Conservation (phyloP, 1,140 invertebrate genomes). For the Zaprionus ornatus region DNA sequence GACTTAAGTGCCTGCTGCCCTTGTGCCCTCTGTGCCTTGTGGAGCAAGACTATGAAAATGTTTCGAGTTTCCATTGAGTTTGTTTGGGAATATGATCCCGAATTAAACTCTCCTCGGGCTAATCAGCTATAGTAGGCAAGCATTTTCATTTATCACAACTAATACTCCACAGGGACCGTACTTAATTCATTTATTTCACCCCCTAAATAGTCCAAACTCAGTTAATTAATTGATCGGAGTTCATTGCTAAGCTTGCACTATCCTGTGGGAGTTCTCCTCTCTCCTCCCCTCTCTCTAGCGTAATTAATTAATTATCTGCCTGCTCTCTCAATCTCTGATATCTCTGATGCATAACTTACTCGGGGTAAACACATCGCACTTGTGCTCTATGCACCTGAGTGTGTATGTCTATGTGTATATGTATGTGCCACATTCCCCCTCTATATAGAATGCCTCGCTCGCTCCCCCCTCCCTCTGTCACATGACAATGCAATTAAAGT, state of each 20-base stretch:
- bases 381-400: slow-evolving; percentile 2
- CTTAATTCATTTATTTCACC: not conserved
- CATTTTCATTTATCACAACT: not conserved
- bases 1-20: not conserved
- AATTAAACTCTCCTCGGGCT: not conserved
- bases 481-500: slow-evolving; percentile 35
- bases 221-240: not conserved
- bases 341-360: slow-evolving; percentile 10
- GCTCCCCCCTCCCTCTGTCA: not conserved
- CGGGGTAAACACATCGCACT: not conserved
- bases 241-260: not conserved
- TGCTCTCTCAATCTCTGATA: slow-evolving; percentile 7
- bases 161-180: not conserved
- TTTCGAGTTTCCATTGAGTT: not conserved
- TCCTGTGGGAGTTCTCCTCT: not conserved
- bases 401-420: not conserved
- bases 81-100: not conserved
- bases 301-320: slow-evolving; percentile 17
- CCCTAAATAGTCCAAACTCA: not conserved
- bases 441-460: not conserved
- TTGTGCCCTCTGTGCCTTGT: not conserved
- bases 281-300: not conserved
- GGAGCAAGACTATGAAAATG: not conserved
- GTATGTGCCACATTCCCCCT: not conserved
- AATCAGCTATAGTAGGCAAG: too few species aligned